Base-by-base conservation (phyloP, 2,888 invertebrate species). In the Xanthia togata region DNA sequence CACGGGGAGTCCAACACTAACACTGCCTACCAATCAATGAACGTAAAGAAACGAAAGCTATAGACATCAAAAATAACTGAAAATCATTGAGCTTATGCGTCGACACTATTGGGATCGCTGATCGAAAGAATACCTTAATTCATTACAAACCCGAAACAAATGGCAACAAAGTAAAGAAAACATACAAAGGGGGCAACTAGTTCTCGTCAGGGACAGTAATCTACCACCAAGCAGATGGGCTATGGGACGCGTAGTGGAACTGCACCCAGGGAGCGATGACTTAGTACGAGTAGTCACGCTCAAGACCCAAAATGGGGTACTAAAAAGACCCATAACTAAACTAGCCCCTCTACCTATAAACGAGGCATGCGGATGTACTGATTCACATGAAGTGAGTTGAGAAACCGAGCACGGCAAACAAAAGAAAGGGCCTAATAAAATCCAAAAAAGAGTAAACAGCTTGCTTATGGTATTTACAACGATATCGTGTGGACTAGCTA, bases 61-160 rank as follows among this genome's bases (percentile, higher is more conserved):
- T 67, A 50, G 41, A 55, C 23, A 41, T 72, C 23, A 67, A 31
- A 44, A 67, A 67, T 63, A 41, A 55, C 70, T 57, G 53, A 68
- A 63, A 68, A 55, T 70, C 4, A 70, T 67, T 47, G 38, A 71
- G 60, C 57, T 50, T 17, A 76, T 73, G 69, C 64, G 50, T 9
- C 20, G 59, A 53, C 63, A 72, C 20, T 70, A 60, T 35, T 79
- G 73, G 70, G 57, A 70, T 31, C 72, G 68, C 23, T 79, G 72
- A 76, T 73, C 79, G 4, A 62, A 60, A 47, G 47, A 47, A 47
- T 47, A 47, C 38, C 68, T 76, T 20, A 70, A 26, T 76, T 20
- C 75, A 26, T 12, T 79, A 57, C 71, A 68, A 74, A 23, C 35
- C 57, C 63, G 68, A 68, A 50, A 38, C 17, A 68, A 79, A 23